Base-by-base conservation (phyloP, 2,797 vertebrate species). In the Heterohyrax brucei region DNA sequence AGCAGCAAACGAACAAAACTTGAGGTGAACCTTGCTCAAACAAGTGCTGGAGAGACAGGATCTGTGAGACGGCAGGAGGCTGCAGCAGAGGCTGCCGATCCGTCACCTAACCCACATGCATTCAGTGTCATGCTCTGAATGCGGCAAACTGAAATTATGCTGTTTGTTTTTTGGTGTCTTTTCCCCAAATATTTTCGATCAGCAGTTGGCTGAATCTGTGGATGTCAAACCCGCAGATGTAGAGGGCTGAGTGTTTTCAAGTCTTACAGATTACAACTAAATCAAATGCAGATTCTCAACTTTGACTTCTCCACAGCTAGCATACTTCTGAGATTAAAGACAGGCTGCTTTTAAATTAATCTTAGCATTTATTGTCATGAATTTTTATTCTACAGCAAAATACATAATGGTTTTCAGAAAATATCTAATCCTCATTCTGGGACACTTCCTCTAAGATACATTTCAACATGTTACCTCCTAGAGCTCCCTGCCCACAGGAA, bases 361-460 rank as follows among this genome's bases (percentile, higher is more conserved):
- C 28, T 18, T 26, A 50, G 24, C 53, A 87, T 39, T 80, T 87
- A 26, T 50, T 84, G 90, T 82, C 70, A 87, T 81, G 18, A 64
- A 81, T 84, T 93, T 94, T 88, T 81, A 73, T n/a, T 93, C 28
- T 89, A 94, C 96, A 78, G 80, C 19, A 84, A 93, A 91, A 77
- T n/a, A 80, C 4, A 2, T 33, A 76, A 76, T 16, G 26, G 39
- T n/a, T 81, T 81, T 53, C 85, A 70, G 10, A 95, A 76, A 56
- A 85, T 5, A 44, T 24, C 13, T 30, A 53, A 24, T 70, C 62
- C 72, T 79, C 30, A 59, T 22, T 44, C 13, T 56, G 30, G 56
- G 73, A 39, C 4, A 88, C 19, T 33, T 82, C 75, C 72, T 76
- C 62, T 83, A 66, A 14, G n/a, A 22, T 9, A 64, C 12, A 77